These are phyloP conservation scores for Ctenomys sociabilis DNA, from an alignment of 2,113 vertebrate genomes.

Conservation along the genomic window DNA sequence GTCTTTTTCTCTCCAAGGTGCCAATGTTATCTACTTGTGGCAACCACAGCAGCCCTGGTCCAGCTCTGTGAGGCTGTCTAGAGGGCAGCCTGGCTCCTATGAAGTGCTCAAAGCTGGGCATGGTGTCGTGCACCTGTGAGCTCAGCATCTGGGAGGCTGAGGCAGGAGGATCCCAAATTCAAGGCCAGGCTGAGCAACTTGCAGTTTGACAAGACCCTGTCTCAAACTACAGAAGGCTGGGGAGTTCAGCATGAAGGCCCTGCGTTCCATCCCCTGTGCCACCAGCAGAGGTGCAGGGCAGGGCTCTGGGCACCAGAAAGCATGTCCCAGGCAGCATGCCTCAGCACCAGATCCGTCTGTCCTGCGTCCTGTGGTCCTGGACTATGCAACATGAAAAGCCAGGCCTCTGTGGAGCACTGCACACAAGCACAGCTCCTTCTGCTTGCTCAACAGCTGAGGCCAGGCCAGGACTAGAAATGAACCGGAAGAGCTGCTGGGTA, in stretches of 20 bases:
- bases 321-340: rapidly evolving
- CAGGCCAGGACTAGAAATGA: not conserved
- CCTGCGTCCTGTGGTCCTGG: not conserved
- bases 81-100: not conserved
- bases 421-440: rapidly evolving
- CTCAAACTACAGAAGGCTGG: not conserved
- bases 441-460: not conserved
- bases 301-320: rapidly evolving
- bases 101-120: not conserved
- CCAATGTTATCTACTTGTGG: no score
- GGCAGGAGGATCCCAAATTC: not conserved
- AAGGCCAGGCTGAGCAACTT: not conserved
- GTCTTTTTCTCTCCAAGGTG: not conserved
- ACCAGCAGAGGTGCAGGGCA: not conserved
- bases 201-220: not conserved
- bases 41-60: not conserved
- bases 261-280: not conserved
- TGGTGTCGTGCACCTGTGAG: not conserved
- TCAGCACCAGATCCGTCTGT: rapidly evolving
- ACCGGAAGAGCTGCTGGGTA: not conserved
- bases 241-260: not conserved
- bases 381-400: not conserved
- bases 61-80: rapidly evolving
- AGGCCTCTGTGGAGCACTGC: rapidly evolving
- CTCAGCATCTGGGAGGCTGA: not conserved